Evolutionary conservation across 1,140 invertebrate species (phyloP).

Genomic region (Chironomus striatipennis): DNA sequence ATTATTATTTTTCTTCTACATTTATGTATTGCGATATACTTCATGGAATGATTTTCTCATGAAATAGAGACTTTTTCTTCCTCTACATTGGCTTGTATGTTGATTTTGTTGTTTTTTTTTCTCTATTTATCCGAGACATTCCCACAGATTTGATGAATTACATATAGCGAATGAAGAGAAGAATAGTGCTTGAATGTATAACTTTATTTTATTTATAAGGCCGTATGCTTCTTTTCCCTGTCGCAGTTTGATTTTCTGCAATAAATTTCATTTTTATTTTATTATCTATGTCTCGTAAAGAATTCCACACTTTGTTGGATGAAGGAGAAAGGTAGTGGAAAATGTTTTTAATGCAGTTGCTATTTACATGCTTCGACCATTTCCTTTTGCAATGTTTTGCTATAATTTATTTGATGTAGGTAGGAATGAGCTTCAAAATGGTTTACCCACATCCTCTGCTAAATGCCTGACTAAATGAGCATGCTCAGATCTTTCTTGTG

Average conservation of each 20-base stretch:
- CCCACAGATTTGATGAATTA: conserved; percentile 12
- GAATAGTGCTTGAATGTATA: not conserved
- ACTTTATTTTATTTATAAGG: conserved; percentile 2
- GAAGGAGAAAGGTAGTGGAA: too few species aligned
- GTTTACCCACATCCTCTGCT: too few species aligned
- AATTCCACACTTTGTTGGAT: too few species aligned
- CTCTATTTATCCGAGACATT: conserved; percentile 7
- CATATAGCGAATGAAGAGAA: not conserved
- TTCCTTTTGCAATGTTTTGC: too few species aligned
- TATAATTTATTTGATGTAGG: too few species aligned
- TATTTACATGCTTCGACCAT: too few species aligned
- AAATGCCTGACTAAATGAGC: too few species aligned
- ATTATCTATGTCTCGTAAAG: too few species aligned
- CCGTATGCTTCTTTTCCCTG: not conserved
- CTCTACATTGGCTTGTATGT: not conserved
- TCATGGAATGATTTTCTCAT: not conserved
- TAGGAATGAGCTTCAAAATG: too few species aligned
- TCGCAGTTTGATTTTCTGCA: not conserved
- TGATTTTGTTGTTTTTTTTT: not conserved
- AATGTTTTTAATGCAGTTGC: too few species aligned
- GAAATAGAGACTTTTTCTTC: conserved; percentile 8
- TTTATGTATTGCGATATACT: not conserved
- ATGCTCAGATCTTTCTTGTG: too few species aligned
- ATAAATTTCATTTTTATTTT: not conserved
- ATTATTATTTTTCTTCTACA: not conserved